phyloP scores from a whole-genome alignment of 2,888 invertebrate genomes.

The Lepidochrysops patricia region DNA sequence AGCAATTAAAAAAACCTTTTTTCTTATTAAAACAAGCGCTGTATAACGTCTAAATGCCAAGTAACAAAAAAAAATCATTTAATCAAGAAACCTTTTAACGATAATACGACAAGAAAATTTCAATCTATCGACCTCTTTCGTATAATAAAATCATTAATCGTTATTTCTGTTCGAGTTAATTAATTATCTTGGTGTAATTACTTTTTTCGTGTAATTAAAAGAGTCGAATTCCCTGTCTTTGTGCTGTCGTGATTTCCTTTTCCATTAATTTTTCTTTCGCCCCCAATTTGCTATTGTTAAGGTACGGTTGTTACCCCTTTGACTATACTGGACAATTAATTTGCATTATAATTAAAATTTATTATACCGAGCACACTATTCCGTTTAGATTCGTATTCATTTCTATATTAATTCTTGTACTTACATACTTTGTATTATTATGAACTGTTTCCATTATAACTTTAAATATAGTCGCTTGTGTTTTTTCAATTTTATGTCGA shows the following conservation, averaged over 20 bases:
- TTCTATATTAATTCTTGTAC: not conserved
- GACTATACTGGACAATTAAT: slow-evolving; percentile 70
- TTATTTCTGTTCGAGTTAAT: slow-evolving; percentile 75
- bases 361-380: slow-evolving; percentile 39
- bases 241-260: slow-evolving; percentile 73
- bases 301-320: slow-evolving; percentile 70
- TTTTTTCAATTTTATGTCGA: not conserved
- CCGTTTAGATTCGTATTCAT: not conserved
- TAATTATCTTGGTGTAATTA: slow-evolving; percentile 75
- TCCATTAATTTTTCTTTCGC: slow-evolving; percentile 74
- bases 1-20: not conserved
- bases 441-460: not conserved
- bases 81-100: slow-evolving; percentile 15
- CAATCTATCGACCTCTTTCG: slow-evolving; percentile 67
- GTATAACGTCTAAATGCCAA: not conserved
- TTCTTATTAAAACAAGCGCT: not conserved
- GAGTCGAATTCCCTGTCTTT: slow-evolving; percentile 74
- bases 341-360: slow-evolving; percentile 71
- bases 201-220: slow-evolving; percentile 76
- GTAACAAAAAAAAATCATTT: not conserved
- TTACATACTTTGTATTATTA: not conserved
- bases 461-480: too few relatives aligned
- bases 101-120: slow-evolving; percentile 50
- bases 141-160: slow-evolving; percentile 76
- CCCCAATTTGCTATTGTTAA: slow-evolving; percentile 76